Evolutionary conservation across 2,888 invertebrate species (phyloP).

Genomic region (Drosophila colorata): DNA sequence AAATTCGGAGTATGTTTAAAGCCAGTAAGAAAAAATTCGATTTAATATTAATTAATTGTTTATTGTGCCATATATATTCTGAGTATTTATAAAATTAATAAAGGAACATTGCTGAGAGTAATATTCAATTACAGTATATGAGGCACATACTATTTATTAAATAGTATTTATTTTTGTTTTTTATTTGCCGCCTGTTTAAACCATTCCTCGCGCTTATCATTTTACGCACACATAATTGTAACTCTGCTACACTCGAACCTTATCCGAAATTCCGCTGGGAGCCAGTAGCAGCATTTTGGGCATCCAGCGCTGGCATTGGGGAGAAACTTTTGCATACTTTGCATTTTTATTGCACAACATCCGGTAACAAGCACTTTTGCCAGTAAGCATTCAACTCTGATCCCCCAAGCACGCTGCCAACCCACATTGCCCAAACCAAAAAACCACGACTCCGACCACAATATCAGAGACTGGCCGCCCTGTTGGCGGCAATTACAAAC

Average conservation of each 20-base stretch:
- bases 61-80: too few species aligned
- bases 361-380: slow-evolving; percentile 72
- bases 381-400: slow-evolving; percentile 66
- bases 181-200: not conserved
- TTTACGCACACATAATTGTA: slow-evolving; percentile 7
- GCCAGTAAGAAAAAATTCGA: too few species aligned
- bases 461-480: slow-evolving; percentile 39
- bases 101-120: too few species aligned
- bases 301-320: slow-evolving; percentile 27
- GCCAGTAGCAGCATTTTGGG: slow-evolving; percentile 12
- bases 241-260: not conserved
- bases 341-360: slow-evolving; percentile 80
- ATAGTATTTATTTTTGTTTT: not conserved
- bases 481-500: slow-evolving; percentile 71
- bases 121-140: not conserved
- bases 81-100: not conserved
- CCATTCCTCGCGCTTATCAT: slow-evolving; percentile 14
- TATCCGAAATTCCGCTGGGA: slow-evolving; percentile 3
- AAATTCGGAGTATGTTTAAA: too few species aligned
- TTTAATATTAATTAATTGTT: too few species aligned
- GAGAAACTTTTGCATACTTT: slow-evolving; percentile 70
- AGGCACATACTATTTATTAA: slow-evolving; percentile 19
- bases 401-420: slow-evolving; percentile 24
- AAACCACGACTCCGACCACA: slow-evolving; percentile 54
- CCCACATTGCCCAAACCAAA: slow-evolving; percentile 38